Evolutionary conservation across 1,140 invertebrate species (phyloP), one percentile per base, ranked within the genome.

Genomic region (Pseudachorutes palmiensis): DNA sequence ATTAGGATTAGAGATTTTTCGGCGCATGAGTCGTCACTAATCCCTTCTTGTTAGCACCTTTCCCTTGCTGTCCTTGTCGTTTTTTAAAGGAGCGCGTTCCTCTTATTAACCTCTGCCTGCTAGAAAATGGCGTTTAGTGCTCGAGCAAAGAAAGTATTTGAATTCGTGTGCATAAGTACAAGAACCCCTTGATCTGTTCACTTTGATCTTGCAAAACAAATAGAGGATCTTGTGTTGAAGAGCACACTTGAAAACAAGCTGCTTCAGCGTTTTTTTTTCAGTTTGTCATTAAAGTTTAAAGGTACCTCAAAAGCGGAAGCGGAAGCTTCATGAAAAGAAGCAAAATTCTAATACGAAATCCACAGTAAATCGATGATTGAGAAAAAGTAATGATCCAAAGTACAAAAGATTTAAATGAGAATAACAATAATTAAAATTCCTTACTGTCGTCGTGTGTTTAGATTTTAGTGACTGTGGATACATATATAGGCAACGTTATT

Each of bases 361-460:
- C n/a, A n/a, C n/a, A n/a, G n/a, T n/a, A n/a, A n/a, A n/a, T n/a
- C n/a, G n/a, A n/a, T 55, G 24, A 55, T 55, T 55, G 51, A 55
- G 51, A 55, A 45, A 45, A 45, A 45, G 24, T 55, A 14, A 55
- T 55, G 24, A 55, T 55, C 51, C 51, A 55, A 55, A 55, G 51
- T 55, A 55, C 51, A 55, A 55, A n/a, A 55, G 9, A 55, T 55
- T 55, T 24, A 14, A 19, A 12, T 12, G 51, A 55, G 24, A 14
- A 55, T 55, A 55, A 55, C 24, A 14, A 5, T 55, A 55, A 55
- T 41, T n/a, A n/a, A n/a, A n/a, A n/a, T n/a, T n/a, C n/a, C n/a
- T n/a, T n/a, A n/a, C n/a, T 41, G 36, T 41, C 5, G 5, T 9
- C 5, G 5, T 41, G 36, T 41, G 36, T 19, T 19, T 41, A 41